A percentile compares a stretch with the other conserved stretches of the same genome.
Evolutionary conservation across 1,140 invertebrate genomes (phyloP).

Genomic region (Ips typographus): DNA sequence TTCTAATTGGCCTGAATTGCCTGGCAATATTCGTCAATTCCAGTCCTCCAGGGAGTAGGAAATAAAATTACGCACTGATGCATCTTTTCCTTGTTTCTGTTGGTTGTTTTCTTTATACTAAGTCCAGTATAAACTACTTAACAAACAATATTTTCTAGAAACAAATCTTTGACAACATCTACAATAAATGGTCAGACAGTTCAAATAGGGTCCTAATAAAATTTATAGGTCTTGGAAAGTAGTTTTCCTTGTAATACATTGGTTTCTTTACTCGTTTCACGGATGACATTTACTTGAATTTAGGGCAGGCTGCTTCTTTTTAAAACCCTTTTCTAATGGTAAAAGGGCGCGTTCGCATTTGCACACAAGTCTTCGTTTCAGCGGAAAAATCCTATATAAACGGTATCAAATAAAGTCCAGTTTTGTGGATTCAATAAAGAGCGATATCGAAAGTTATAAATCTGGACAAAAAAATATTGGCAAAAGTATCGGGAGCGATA

Average conservation of each 20-base stretch:
- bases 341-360: neutral
- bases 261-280: neutral
- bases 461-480: slow-evolving; percentile 10
- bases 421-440: neutral
- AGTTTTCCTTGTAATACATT: neutral
- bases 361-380: neutral
- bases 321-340: neutral
- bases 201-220: no score
- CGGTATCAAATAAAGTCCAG: no score
- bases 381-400: no score
- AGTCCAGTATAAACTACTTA: no score
- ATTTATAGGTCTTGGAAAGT: neutral
- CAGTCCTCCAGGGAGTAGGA: slow-evolving; percentile 7
- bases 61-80: slow-evolving; percentile 12
- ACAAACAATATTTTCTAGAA: no score
- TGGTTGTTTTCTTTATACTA: no score
- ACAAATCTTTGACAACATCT: no score
- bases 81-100: neutral
- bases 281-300: slow-evolving; percentile 6
- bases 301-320: neutral
- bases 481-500: slow-evolving; percentile 6
- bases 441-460: slow-evolving; percentile 9
- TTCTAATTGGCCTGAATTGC: slow-evolving; percentile 13
- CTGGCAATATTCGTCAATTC: slow-evolving; percentile 10
- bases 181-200: no score